A percentile compares a stretch with the other conserved stretches of the same genome.
phyloP scores from a whole-genome alignment of 2,797 vertebrate species.

The Helarctos malayanus region DNA sequence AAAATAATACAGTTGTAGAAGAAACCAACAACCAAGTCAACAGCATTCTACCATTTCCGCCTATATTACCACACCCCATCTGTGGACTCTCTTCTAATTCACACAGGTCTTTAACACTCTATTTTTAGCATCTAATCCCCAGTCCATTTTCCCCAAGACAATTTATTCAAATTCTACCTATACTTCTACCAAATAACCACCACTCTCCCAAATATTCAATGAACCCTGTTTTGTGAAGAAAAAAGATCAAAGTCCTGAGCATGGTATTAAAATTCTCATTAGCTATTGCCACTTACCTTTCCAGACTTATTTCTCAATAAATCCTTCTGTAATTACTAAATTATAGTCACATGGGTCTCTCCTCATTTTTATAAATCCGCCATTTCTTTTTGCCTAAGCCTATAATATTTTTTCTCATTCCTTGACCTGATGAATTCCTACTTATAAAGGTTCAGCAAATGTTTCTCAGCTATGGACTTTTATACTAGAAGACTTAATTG shows the following conservation, averaged over 20 bases:
- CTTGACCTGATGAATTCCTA: background rate
- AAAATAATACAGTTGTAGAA: background rate
- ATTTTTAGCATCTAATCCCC: background rate
- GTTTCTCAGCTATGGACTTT: background rate
- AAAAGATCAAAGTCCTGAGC: background rate
- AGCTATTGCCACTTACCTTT: background rate
- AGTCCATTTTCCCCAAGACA: background rate
- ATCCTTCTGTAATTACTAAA: background rate
- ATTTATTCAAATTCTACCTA: background rate
- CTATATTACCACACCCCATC: too few species aligned
- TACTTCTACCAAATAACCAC: background rate
- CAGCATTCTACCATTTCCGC: background rate
- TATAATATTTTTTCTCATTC: background rate
- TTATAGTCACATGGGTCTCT: background rate
- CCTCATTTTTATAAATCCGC: background rate
- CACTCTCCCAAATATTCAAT: background rate
- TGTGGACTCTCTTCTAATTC: background rate
- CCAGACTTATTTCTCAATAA: background rate
- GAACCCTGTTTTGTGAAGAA: background rate
- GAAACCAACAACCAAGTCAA: background rate
- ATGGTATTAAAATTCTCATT: background rate
- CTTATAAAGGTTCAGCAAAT: background rate
- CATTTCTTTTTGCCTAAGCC: background rate
- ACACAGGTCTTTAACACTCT: background rate
- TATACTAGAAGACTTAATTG: background rate